phyloP scores from a whole-genome alignment of 2,888 invertebrate species.

The Cheilosia soror region DNA sequence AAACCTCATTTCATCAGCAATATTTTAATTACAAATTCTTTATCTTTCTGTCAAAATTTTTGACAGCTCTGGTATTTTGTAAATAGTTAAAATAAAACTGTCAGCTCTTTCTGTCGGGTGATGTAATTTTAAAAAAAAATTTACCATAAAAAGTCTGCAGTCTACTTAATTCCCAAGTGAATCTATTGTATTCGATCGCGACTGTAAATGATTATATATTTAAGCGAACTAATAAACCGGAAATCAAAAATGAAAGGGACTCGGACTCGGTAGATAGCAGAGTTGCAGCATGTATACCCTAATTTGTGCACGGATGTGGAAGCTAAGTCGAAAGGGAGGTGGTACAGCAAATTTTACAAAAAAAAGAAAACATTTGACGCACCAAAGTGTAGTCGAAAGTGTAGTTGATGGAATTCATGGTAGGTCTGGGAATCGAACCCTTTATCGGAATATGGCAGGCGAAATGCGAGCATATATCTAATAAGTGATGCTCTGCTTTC shows the following conservation, averaged over 20 bases:
- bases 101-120: too few relatives aligned
- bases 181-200: background rate
- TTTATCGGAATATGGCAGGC: background rate
- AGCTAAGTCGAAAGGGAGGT: slow-evolving; percentile 19
- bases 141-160: background rate
- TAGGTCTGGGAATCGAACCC: background rate
- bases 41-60: too few relatives aligned
- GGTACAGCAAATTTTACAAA: slow-evolving; percentile 1
- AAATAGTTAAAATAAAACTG: too few relatives aligned
- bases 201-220: slow-evolving; percentile 46
- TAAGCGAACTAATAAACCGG: slow-evolving; percentile 63
- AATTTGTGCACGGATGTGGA: slow-evolving; percentile 57
- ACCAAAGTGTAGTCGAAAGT: slow-evolving; percentile 26
- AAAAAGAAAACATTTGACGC: slow-evolving; percentile 12
- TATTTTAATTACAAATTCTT: too few relatives aligned
- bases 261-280: slow-evolving; percentile 34
- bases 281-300: slow-evolving; percentile 51
- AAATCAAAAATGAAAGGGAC: slow-evolving; percentile 66
- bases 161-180: background rate
- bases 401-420: slow-evolving; percentile 9
- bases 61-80: too few relatives aligned
- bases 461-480: background rate
- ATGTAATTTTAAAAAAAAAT: too few relatives aligned
- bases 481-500: too few relatives aligned
- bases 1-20: too few relatives aligned